These are phyloP conservation scores for Conus ventricosus DNA, from an alignment of 1,140 invertebrate species.

Conservation along the genomic window DNA sequence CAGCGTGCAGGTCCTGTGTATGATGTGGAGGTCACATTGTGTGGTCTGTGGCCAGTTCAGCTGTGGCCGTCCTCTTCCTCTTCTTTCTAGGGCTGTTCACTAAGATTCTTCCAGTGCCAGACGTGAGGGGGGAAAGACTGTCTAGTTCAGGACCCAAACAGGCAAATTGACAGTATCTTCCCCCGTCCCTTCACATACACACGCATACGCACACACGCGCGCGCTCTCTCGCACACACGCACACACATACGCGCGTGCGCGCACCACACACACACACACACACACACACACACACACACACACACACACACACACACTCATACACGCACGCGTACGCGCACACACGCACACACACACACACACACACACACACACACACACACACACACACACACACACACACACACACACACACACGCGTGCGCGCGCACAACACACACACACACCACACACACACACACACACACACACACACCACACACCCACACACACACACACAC, in stretches of 20 bases:
- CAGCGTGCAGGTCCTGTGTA: too few relatives aligned
- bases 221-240: neutral
- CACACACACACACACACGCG: slow-evolving; percentile 16
- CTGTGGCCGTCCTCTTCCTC: too few relatives aligned
- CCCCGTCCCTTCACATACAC: neutral
- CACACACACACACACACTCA: neutral
- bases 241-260: neutral
- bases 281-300: neutral
- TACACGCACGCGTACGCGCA: neutral
- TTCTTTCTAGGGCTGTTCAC: too few relatives aligned
- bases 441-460: slow-evolving; percentile 15
- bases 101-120: too few relatives aligned
- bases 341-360: neutral
- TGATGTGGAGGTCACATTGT: too few relatives aligned
- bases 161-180: too few relatives aligned
- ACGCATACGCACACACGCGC: neutral
- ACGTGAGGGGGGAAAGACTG: too few relatives aligned
- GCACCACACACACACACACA: slow-evolving; percentile 2
- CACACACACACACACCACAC: slow-evolving; percentile 6
- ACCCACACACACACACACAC: slow-evolving; percentile 3
- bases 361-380: slow-evolving; percentile 17
- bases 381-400: slow-evolving; percentile 11
- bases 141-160: too few relatives aligned
- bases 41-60: too few relatives aligned
- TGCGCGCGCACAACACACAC: too few relatives aligned